Evolutionary conservation across 1,140 invertebrate species (phyloP).

Genomic region (Pissodes strobi): DNA sequence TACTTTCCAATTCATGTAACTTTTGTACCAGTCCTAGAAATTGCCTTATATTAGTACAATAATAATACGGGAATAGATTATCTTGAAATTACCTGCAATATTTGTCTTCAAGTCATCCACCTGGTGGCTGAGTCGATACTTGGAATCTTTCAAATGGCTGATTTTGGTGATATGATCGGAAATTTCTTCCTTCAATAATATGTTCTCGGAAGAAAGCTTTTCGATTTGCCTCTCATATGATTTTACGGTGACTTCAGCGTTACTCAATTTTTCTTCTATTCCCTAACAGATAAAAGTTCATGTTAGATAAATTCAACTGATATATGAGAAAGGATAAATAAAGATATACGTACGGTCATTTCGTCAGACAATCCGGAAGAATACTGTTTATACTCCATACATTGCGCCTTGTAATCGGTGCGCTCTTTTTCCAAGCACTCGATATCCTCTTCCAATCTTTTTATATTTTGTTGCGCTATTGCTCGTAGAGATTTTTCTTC

Average conservation of each 20-base stretch:
- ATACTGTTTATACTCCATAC: conserved; percentile 47
- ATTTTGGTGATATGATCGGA: conserved; percentile 67
- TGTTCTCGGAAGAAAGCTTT: conserved; percentile 58
- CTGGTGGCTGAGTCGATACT: conserved; percentile 60
- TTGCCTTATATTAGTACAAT: too few species aligned
- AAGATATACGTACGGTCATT: conserved; percentile 37
- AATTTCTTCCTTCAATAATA: conserved; percentile 67
- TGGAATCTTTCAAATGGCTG: conserved; percentile 63
- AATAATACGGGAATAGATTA: too few species aligned
- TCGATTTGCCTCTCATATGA: conserved; percentile 53
- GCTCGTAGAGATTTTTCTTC: conserved; percentile 64
- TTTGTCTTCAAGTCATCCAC: conserved; percentile 57
- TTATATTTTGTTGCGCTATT: conserved; percentile 60
- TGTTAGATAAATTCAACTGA: too few species aligned
- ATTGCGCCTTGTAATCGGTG: conserved; percentile 46
- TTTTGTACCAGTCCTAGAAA: neutral
- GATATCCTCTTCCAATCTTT: conserved; percentile 56
- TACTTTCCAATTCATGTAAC: conserved; percentile 56
- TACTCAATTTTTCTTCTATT: conserved; percentile 46
- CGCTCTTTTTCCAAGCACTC: conserved; percentile 60
- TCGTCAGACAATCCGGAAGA: conserved; percentile 46
- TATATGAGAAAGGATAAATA: too few species aligned
- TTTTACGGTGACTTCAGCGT: conserved; percentile 45
- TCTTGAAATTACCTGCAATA: conserved; percentile 4
- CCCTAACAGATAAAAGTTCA: too few species aligned